A percentile compares a stretch with the other conserved stretches of the same genome.
Conservation (phyloP, 2,797 vertebrate genomes). For the Myotis myotis region DNA sequence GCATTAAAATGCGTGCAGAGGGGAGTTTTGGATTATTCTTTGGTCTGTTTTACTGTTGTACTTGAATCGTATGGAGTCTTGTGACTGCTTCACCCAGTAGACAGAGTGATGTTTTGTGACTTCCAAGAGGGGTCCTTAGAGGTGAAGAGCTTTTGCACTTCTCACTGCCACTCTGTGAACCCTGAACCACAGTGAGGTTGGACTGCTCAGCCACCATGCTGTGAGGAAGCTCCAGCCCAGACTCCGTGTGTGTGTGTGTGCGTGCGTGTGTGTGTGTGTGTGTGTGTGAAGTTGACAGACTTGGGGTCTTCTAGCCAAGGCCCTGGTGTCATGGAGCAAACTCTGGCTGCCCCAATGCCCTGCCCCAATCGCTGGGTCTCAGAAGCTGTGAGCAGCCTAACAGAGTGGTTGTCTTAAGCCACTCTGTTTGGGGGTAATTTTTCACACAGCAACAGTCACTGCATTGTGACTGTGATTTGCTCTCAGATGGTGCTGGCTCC, state of each 20-base stretch:
- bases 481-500: neutral
- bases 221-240: neutral
- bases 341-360: neutral
- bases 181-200: neutral
- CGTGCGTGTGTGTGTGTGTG: too few relatives aligned
- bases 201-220: neutral
- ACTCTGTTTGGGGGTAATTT: neutral
- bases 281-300: neutral
- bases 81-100: neutral
- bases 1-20: too few relatives aligned
- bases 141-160: neutral
- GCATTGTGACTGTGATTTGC: fast-evolving
- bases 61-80: neutral
- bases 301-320: neutral
- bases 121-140: neutral
- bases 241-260: neutral
- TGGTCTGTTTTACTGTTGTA: too few relatives aligned
- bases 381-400: neutral
- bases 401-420: neutral
- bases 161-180: neutral
- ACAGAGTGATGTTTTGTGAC: neutral
- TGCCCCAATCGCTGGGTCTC: neutral
- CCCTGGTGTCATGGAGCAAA: neutral
- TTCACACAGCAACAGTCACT: neutral
- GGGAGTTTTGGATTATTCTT: too few relatives aligned